These are phyloP conservation scores for Upupa epops DNA, from an alignment of 2,113 vertebrate genomes.

Conservation along the genomic window DNA sequence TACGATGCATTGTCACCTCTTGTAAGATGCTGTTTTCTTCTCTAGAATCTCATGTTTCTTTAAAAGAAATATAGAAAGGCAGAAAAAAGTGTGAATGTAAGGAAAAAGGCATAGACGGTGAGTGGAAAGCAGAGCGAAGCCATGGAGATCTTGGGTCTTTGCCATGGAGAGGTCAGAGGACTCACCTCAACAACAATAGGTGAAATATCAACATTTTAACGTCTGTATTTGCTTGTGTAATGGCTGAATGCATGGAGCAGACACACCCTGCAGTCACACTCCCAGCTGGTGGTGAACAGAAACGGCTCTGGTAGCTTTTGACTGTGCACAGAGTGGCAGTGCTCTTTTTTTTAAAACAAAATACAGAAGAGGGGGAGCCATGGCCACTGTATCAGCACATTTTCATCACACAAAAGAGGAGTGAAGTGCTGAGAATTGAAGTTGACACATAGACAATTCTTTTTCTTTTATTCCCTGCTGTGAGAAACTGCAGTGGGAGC, in stretches of 20 bases:
- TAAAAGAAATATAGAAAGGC: not conserved
- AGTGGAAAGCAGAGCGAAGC: not conserved
- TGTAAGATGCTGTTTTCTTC: not conserved
- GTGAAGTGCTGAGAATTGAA: too few relatives aligned
- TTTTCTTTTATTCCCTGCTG: too few relatives aligned
- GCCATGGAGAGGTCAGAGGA: not conserved
- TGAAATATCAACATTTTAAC: constrained; percentile 1
- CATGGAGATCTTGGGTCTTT: not conserved
- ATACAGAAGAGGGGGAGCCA: not conserved
- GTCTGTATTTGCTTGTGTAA: not conserved
- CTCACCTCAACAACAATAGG: not conserved
- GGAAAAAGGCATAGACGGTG: not conserved
- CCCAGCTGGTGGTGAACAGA: not conserved
- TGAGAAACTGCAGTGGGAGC: too few relatives aligned
- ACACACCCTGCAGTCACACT: not conserved
- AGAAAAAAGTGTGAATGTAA: not conserved
- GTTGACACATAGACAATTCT: too few relatives aligned
- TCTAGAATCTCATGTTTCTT: not conserved
- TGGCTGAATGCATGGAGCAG: not conserved
- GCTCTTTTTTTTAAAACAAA: not conserved
- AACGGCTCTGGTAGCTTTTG: not conserved
- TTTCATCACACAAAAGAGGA: not conserved
- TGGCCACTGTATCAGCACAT: not conserved
- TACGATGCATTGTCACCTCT: not conserved
- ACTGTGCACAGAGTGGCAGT: accelerated